Evolutionary conservation across 2,888 invertebrate species (phyloP).

Genomic region (Brachyopa scutellaris): DNA sequence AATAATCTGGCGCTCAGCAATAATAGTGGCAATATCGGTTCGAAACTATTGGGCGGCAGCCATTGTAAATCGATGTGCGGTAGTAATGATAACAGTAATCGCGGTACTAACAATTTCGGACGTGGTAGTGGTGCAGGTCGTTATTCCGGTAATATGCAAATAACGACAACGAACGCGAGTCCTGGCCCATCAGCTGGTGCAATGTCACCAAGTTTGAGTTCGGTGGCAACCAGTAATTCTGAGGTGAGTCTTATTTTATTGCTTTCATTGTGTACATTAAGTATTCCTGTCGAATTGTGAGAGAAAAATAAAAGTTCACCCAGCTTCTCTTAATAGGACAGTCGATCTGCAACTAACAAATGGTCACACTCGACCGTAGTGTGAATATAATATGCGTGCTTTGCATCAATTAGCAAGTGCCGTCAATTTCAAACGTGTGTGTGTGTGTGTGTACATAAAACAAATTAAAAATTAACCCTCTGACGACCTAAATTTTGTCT

Average conservation of each 20-base stretch:
- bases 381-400: too few relatives aligned
- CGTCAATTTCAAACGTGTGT: too few relatives aligned
- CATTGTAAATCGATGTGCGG: constrained; percentile 45
- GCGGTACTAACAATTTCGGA: constrained; percentile 76
- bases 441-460: too few relatives aligned
- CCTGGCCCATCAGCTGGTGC: constrained; percentile 82
- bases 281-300: too few relatives aligned
- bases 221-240: constrained; percentile 90
- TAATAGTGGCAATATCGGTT: constrained; percentile 36
- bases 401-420: too few relatives aligned
- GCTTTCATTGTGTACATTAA: too few relatives aligned
- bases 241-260: constrained; percentile 85
- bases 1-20: constrained; percentile 40
- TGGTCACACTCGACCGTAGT: too few relatives aligned
- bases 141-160: constrained; percentile 82
- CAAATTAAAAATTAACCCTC: too few relatives aligned
- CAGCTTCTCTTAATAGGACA: too few relatives aligned
- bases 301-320: too few relatives aligned
- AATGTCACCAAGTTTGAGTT: constrained; percentile 88
- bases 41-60: constrained; percentile 22
- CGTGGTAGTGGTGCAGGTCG: constrained; percentile 78
- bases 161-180: constrained; percentile 77
- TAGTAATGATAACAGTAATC: constrained; percentile 42
- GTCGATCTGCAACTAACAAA: too few relatives aligned
- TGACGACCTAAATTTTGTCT: too few relatives aligned